Percentiles rank a stretch among this genome's conserved stretches.
These are phyloP conservation scores for Ceryle rudis DNA, from an alignment of 2,797 vertebrate genomes.

Conservation along the genomic window DNA sequence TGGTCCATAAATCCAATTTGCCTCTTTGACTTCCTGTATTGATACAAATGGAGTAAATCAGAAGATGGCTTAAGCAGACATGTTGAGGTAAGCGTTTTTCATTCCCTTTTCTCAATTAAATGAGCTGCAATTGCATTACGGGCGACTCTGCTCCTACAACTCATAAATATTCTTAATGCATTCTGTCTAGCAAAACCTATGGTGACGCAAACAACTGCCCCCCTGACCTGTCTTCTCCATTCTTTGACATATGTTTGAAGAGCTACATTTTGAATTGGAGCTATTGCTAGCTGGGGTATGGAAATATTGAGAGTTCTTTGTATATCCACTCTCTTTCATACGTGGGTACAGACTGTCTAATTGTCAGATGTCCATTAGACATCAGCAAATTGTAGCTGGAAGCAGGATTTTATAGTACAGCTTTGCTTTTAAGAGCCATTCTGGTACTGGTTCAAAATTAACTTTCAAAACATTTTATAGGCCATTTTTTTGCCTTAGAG, in stretches of 20 bases:
- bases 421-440: slow-evolving; percentile 65
- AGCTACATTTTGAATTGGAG: not conserved
- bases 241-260: slow-evolving; percentile 53
- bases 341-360: slow-evolving; percentile 3
- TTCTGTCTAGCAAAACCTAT: slow-evolving; percentile 72
- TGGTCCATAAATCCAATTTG: slow-evolving; percentile 89
- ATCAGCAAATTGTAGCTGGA: slow-evolving; percentile 70
- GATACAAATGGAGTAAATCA: slow-evolving; percentile 84
- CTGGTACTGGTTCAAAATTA: slow-evolving; percentile 42
- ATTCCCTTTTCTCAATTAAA: slow-evolving; percentile 83
- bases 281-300: slow-evolving; percentile 28
- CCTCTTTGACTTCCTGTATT: slow-evolving; percentile 87
- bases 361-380: slow-evolving; percentile 59
- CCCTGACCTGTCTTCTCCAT: slow-evolving; percentile 63
- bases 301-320: slow-evolving; percentile 39
- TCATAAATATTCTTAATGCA: slow-evolving; percentile 83
- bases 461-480: slow-evolving; percentile 57
- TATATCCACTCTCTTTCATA: slow-evolving; percentile 25
- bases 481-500: slow-evolving; percentile 56
- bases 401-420: slow-evolving; percentile 61
- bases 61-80: slow-evolving; percentile 76
- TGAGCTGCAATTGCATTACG: slow-evolving; percentile 83
- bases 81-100: slow-evolving; percentile 79
- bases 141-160: slow-evolving; percentile 73
- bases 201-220: slow-evolving; percentile 73